phyloP scores from a whole-genome alignment of 1,140 invertebrate species.

The Oncopeltus fasciatus region DNA sequence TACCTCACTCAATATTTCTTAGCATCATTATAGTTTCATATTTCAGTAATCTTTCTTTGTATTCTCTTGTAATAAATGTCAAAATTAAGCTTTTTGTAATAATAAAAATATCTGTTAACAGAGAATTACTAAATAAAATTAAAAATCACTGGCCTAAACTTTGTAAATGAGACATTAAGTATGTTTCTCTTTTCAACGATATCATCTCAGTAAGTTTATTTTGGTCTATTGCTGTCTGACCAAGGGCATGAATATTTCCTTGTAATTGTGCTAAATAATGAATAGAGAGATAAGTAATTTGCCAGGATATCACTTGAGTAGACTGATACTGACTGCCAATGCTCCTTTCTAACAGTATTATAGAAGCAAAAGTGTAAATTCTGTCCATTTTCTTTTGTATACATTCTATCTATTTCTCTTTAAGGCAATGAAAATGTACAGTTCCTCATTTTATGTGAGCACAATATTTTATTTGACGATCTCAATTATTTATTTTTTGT shows the following conservation, averaged over 20 bases:
- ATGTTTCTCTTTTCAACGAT: not conserved
- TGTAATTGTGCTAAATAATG: not conserved
- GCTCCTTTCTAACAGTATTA: constrained; percentile 1
- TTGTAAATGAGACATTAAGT: not conserved
- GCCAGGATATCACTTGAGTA: not conserved
- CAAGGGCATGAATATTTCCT: not conserved
- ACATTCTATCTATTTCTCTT: not conserved
- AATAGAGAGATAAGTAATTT: not conserved
- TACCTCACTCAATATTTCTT: no score
- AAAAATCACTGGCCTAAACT: not conserved
- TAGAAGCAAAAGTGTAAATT: not conserved
- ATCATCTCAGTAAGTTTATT: not conserved
- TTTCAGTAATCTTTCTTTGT: no score
- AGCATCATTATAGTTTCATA: no score
- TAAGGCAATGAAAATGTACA: not conserved
- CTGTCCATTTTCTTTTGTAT: not conserved
- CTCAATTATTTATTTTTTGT: no score
- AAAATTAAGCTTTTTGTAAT: no score
- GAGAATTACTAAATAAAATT: no score
- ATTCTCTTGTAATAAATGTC: no score
- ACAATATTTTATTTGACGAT: constrained; percentile 2
- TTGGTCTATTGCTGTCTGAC: not conserved
- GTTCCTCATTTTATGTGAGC: not conserved
- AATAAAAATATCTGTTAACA: no score
- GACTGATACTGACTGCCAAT: not conserved